Evolutionary conservation across 2,113 vertebrate species (phyloP), one percentile per base, ranked within the genome.

Genomic region (Trematomus loennbergii): DNA sequence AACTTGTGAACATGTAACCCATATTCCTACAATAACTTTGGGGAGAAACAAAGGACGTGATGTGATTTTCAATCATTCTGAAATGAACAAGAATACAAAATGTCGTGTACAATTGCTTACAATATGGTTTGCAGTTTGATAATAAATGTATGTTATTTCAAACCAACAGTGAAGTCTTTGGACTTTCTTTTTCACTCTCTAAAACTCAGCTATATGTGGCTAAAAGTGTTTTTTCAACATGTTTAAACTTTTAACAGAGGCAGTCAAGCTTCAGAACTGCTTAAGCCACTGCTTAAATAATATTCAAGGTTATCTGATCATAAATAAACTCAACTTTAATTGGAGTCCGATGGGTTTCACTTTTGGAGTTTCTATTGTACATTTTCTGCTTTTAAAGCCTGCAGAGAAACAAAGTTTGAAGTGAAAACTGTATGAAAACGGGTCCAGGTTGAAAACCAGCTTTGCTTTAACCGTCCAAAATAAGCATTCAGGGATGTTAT

Each of bases 371-470:
- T 43, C 29, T 22, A 8, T 29, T 49, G 17, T 4, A 65, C 16
- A 49, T 5, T 0, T 11, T 49, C 20, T 48, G 45, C 13, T 2
- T 40, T 40, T 40, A 40, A 40, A 40, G 36, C 36, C 36, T 40
- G 36, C 36, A 8, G 36, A 40, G 36, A 40, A 40, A 40, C 5
- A 36, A 36, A 29, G 29, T 29, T 29, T 4, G 29, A 29, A 29
- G 29, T 29, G 29, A 29, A 40, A 40, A 40, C 36, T 40, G 36
- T 40, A 40, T 54, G 64, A 17, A 63, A 78, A 65, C 43, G 13
- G 49, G 55, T 48, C 53, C 72, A 57, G 72, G 78, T 11, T 66
- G 59, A 78, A 85, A 83, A 53, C 13, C n/a, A 70, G 9, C 46
- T 62, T 18, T 3, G 54, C 64, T 59, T 53, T 54, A 0, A 46